Evolutionary conservation across 2,797 vertebrate species (phyloP).

Genomic region (Cuniculus paca): DNA sequence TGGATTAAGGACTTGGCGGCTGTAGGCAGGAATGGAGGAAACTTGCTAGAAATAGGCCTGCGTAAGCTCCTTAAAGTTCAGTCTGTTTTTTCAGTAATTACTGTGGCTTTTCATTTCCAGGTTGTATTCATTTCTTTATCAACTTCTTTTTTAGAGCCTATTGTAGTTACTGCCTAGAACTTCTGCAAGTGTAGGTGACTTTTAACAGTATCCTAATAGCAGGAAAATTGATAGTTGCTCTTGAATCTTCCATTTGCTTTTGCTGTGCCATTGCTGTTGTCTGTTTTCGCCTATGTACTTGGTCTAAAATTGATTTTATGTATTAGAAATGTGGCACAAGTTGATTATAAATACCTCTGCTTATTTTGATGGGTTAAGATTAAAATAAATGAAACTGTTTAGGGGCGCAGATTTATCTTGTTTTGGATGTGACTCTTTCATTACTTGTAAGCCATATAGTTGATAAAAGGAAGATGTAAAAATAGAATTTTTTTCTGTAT

Average conservation of each 20-base stretch:
- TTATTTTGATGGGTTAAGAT: slow-evolving; percentile 50
- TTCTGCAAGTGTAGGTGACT: slow-evolving; percentile 33
- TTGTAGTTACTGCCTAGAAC: slow-evolving; percentile 15
- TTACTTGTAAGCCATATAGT: not conserved
- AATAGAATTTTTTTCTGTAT: slow-evolving; percentile 5
- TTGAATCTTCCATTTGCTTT: slow-evolving; percentile 62
- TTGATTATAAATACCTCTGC: slow-evolving; percentile 23
- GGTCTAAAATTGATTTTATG: slow-evolving; percentile 29
- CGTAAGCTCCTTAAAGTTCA: not conserved
- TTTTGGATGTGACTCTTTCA: slow-evolving; percentile 36
- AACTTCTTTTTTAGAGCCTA: slow-evolving; percentile 4
- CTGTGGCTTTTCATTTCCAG: slow-evolving; percentile 21
- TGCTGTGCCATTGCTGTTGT: slow-evolving; percentile 55
- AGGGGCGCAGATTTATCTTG: slow-evolving; percentile 43
- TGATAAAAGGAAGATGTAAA: slow-evolving; percentile 56
- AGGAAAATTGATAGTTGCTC: slow-evolving; percentile 55
- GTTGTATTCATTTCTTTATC: not conserved
- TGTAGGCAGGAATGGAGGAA: not conserved
- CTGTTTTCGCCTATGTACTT: slow-evolving; percentile 43
- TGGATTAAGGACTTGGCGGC: not conserved
- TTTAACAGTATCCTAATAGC: not conserved
- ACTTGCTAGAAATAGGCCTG: slow-evolving; percentile 49
- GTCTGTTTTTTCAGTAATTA: not conserved
- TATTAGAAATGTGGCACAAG: slow-evolving; percentile 32
- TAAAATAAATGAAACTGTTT: slow-evolving; percentile 48